Evolutionary conservation across 2,888 invertebrate species (phyloP).

Genomic region (Callinectes sapidus): DNA sequence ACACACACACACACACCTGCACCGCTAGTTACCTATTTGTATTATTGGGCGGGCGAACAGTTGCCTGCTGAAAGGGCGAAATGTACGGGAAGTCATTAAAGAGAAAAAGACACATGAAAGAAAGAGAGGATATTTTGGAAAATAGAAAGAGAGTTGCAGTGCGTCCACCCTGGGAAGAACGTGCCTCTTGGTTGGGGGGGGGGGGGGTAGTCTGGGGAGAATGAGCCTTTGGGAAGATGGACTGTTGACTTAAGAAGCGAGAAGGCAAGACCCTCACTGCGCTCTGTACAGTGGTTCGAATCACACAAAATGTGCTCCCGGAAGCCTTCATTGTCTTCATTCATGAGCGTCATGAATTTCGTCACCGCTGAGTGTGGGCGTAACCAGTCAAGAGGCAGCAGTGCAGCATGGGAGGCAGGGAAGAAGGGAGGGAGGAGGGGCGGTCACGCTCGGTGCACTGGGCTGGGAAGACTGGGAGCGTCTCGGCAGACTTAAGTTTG

Average conservation of each 20-base stretch:
- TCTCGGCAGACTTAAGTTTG: slow-evolving; percentile 5
- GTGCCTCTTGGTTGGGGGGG: neutral
- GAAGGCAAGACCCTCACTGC: neutral
- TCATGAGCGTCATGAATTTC: neutral
- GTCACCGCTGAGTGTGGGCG: neutral
- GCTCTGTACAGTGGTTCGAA: neutral
- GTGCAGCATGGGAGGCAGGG: neutral
- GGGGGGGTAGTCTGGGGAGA: neutral
- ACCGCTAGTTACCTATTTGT: neutral
- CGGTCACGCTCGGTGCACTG: neutral
- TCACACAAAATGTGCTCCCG: neutral
- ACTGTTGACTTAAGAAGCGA: neutral
- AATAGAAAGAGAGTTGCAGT: neutral
- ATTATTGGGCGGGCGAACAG: neutral
- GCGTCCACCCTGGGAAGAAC: neutral
- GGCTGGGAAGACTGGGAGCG: neutral
- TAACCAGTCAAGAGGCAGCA: neutral
- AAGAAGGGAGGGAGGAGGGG: neutral
- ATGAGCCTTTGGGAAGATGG: neutral
- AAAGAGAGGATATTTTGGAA: neutral
- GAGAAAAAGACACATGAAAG: neutral
- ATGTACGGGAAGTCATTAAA: neutral
- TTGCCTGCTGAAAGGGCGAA: neutral
- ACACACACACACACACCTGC: neutral
- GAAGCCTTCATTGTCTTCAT: neutral